Percentiles rank a stretch among this genome's conserved stretches.
Evolutionary conservation across 2,888 invertebrate genomes (phyloP).

Genomic region (Heteromurus nitidus): DNA sequence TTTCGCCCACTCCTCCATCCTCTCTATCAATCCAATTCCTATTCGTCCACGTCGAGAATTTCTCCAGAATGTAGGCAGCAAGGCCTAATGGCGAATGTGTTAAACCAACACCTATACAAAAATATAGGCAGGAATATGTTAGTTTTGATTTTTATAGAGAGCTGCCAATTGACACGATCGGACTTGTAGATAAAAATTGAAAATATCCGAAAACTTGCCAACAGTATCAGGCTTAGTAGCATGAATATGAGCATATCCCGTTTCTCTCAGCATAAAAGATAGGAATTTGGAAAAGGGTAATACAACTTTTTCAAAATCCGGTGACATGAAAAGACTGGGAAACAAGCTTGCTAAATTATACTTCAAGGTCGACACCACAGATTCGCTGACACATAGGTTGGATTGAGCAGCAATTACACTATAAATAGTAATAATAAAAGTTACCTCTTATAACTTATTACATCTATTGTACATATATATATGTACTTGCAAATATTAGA

Average conservation of each 20-base stretch:
- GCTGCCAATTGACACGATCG: too few relatives aligned
- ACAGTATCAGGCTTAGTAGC: constrained; percentile 92
- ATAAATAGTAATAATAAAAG: too few relatives aligned
- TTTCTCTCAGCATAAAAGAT: constrained; percentile 75
- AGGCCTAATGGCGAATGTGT: constrained; percentile 87
- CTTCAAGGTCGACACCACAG: constrained; percentile 83
- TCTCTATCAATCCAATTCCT: constrained; percentile 70
- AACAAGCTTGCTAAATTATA: too few relatives aligned
- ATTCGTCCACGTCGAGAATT: constrained; percentile 84
- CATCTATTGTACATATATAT: too few relatives aligned
- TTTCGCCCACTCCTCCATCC: constrained; percentile 76
- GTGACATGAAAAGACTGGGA: too few relatives aligned
- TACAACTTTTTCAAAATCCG: too few relatives aligned
- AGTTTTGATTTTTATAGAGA: too few relatives aligned
- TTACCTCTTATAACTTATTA: too few relatives aligned
- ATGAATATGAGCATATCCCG: constrained; percentile 84
- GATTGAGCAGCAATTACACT: constrained; percentile 79
- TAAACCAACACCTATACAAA: constrained; percentile 15
- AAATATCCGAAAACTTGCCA: constrained; percentile 76
- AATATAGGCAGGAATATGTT: too few relatives aligned
- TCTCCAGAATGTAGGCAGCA: constrained; percentile 92
- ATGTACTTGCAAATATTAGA: too few relatives aligned
- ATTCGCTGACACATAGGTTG: constrained; percentile 76
- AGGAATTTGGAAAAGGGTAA: too few relatives aligned
- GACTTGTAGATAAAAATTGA: constrained; percentile 73